Base-by-base conservation (phyloP, 2,113 vertebrate genomes). In the Muscicapa adusta region DNA sequence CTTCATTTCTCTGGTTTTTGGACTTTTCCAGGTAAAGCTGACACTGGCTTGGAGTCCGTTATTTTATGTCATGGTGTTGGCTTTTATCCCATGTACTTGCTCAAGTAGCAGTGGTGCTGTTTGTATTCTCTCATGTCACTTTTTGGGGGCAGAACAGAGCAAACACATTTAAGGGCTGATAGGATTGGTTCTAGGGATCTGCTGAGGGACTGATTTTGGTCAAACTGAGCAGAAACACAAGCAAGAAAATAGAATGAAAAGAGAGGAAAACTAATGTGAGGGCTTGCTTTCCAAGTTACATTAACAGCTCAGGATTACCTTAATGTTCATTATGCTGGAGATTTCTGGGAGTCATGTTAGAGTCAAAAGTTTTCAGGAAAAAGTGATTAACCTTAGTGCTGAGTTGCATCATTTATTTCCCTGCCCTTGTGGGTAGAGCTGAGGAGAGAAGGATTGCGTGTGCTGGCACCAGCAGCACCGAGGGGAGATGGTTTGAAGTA, bases 401-500 rank as follows among this genome's bases (percentile, higher is more conserved):
- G 84, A 58, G 42, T 70, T 80, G 60, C 51, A 61, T 79, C 75
- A 47, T 80, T 75, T 80, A 47, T 83, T 79, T 80, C 34, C 33
- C 34, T 88, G 7, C 47, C 51, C 47, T 57, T 48, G 8, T 88
- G 78, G 62, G 71, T 18, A 29, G 28, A 62, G 74, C 71, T 42
- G 71, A 38, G 53, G 42, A 76, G 29, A 0, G 1, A 11, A 48
- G 63, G 50, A 7, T 66, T 57, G 71, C 1, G 17, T 87, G 68
- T 78, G 53, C 57, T 91, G 80, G 77, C 91, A 85, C 45, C 54
- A 54, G 81, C 65, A 72, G 13, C 57, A 8, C 40, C 2, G 5
- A 26, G 74, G 67, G 60, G 38, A 87, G 78, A 50, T 12, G 51
- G 8, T 47, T 85, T 89, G 87, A 91, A 62, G 77, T 53, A 91